These are phyloP conservation scores for Bovichtus variegatus DNA, from an alignment of 2,797 vertebrate genomes.

Conservation along the genomic window DNA sequence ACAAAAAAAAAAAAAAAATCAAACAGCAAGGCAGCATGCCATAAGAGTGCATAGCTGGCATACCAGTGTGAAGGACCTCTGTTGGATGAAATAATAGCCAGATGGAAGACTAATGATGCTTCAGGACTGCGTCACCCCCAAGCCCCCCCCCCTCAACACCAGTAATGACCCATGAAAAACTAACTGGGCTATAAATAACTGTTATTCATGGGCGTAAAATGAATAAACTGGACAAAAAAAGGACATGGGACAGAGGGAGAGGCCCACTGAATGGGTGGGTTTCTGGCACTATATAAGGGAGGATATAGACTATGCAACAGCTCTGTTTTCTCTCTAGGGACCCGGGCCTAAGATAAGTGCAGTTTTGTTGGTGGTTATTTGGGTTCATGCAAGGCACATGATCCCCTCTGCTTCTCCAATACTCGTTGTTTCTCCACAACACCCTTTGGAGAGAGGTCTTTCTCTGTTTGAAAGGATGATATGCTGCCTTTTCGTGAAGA, in stretches of 20 bases:
- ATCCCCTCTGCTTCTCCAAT: slow-evolving; percentile 11
- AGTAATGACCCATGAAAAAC: slow-evolving; percentile 43
- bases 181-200: slow-evolving; percentile 63
- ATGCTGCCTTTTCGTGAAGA: not conserved
- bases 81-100: slow-evolving; percentile 54
- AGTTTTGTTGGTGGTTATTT: not conserved
- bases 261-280: slow-evolving; percentile 14
- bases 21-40: slow-evolving; percentile 33
- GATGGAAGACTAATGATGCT: slow-evolving; percentile 55
- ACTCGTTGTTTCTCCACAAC: not conserved
- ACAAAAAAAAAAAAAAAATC: no score
- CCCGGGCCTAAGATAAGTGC: not conserved
- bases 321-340: not conserved
- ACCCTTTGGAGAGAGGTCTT: not conserved
- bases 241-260: slow-evolving; percentile 7
- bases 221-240: slow-evolving; percentile 49
- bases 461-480: not conserved
- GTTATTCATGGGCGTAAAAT: slow-evolving; percentile 61
- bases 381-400: not conserved
- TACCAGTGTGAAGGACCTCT: slow-evolving; percentile 51
- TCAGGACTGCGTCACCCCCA: slow-evolving; percentile 27
- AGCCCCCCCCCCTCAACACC: slow-evolving; percentile 3
- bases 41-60: slow-evolving; percentile 61
- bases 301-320: not conserved
- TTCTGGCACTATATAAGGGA: slow-evolving; percentile 12